Base-by-base conservation (phyloP, 2,888 invertebrate species). In the Zygaena filipendulae region DNA sequence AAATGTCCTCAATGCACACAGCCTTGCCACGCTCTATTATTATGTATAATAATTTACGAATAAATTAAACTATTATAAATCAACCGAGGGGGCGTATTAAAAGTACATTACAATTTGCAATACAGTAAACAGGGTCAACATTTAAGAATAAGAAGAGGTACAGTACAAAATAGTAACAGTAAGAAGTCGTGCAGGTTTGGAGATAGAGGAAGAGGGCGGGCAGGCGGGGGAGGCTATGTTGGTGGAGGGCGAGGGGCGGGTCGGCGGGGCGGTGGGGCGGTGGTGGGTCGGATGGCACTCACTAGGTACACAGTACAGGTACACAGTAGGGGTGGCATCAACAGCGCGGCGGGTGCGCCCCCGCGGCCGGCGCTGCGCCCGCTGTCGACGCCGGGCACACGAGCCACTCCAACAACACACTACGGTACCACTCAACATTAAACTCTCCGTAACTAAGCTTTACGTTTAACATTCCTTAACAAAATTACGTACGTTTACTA, bases 21-120 rank as follows among this genome's bases (percentile, higher is more conserved):
- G 85, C 85, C 84, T 85, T 83, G 85, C 85, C 85, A 85, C 85
- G 85, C 85, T 81, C 81, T 81, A 81, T 74, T 53, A n/a, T n/a
- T n/a, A n/a, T n/a, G n/a, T n/a, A n/a, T n/a, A n/a, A n/a, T n/a
- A n/a, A n/a, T 51, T 54, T 60, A 74, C 64, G 64, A 69, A 68
- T 64, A 75, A 71, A 77, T 69, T 67, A 74, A 72, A 77, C 79
- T 77, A n/a, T n/a, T n/a, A n/a, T n/a, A 79, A 74, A 54, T 51
- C 56, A 70, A 72, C 74, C 77, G 75, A 71, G 75, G 74, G 71
- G 71, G 52, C 69, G 67, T 64, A 52, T 62, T 58, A 75, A 70
- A 70, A 69, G 54, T 66, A 74, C 68, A 77, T 69, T 66, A 77
- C 71, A 68, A 58, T 68, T 70, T 63, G 69, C 64, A 72, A 66